Conservation (phyloP, 2,888 invertebrate genomes). For the Zaprionus lineosus region DNA sequence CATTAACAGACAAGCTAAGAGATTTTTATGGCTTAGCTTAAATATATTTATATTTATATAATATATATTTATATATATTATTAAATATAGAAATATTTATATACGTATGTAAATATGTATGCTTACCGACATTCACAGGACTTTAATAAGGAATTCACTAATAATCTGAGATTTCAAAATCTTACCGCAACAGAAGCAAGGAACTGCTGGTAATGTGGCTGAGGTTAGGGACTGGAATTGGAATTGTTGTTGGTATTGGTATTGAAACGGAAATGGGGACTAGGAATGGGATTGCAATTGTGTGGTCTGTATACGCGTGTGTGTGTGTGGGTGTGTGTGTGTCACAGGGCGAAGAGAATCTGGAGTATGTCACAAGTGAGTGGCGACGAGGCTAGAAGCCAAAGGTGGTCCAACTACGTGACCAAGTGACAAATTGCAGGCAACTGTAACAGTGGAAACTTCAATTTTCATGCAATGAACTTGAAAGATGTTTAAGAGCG, state of each 20-base stretch:
- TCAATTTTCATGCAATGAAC: constrained; percentile 64
- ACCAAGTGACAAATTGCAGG: constrained; percentile 75
- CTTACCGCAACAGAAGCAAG: too few species aligned
- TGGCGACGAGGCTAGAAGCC: constrained; percentile 12
- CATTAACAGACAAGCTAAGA: constrained; percentile 18
- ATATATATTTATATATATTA: not conserved
- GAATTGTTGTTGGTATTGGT: too few species aligned
- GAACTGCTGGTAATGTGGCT: not conserved
- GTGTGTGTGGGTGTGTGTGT: not conserved
- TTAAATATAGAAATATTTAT: not conserved
- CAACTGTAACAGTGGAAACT: constrained; percentile 35
- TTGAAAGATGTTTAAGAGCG: constrained; percentile 56
- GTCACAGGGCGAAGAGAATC: not conserved
- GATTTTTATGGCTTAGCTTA: not conserved
- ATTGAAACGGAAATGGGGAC: too few species aligned
- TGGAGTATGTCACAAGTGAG: constrained; percentile 28
- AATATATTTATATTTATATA: not conserved
- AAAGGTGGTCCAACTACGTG: constrained; percentile 57
- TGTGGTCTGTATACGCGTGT: too few species aligned
- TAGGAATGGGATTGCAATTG: too few species aligned
- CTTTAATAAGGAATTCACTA: too few species aligned
- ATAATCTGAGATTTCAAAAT: too few species aligned
- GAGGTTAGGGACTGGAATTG: not conserved
- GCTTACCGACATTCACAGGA: too few species aligned
- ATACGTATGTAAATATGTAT: too few species aligned